These are phyloP conservation scores for Zaprionus camerounensis DNA, from an alignment of 1,140 invertebrate genomes.

Conservation along the genomic window DNA sequence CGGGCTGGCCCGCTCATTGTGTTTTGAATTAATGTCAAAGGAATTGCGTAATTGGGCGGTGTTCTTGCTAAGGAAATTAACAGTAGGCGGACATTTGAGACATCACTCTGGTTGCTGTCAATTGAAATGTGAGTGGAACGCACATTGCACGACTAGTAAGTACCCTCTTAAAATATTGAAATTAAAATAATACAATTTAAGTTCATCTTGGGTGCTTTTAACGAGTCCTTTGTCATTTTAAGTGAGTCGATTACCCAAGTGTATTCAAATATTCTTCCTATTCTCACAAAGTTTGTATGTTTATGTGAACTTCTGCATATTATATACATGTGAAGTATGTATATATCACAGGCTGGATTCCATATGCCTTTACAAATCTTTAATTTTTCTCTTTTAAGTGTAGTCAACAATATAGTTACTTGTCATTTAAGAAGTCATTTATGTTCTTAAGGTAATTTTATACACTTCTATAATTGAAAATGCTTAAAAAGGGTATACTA, in stretches of 20 bases:
- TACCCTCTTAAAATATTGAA: background rate
- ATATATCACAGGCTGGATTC: too few species aligned
- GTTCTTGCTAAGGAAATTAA: constrained; percentile 39
- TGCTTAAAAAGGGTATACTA: too few species aligned
- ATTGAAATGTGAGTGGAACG: constrained; percentile 3
- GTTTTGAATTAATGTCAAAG: constrained; percentile 65
- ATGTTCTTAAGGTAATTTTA: too few species aligned
- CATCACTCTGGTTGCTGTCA: background rate
- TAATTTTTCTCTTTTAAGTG: too few species aligned
- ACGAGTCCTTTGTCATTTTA: background rate
- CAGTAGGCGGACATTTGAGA: constrained; percentile 21
- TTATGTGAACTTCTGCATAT: background rate
- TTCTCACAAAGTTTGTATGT: background rate
- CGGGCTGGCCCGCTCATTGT: constrained; percentile 38
- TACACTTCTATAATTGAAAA: too few species aligned
- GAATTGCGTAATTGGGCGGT: constrained; percentile 51
- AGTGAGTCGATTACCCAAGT: too few species aligned
- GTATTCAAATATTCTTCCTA: too few species aligned
- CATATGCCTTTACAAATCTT: too few species aligned
- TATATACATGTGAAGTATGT: background rate
- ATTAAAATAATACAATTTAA: too few species aligned
- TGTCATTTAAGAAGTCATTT: too few species aligned
- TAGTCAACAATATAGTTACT: too few species aligned
- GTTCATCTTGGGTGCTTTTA: background rate
- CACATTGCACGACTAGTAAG: background rate